Percentiles rank a stretch among this genome's conserved stretches.
phyloP scores from a whole-genome alignment of 2,113 vertebrate species.

The Oceanodroma tethys region DNA sequence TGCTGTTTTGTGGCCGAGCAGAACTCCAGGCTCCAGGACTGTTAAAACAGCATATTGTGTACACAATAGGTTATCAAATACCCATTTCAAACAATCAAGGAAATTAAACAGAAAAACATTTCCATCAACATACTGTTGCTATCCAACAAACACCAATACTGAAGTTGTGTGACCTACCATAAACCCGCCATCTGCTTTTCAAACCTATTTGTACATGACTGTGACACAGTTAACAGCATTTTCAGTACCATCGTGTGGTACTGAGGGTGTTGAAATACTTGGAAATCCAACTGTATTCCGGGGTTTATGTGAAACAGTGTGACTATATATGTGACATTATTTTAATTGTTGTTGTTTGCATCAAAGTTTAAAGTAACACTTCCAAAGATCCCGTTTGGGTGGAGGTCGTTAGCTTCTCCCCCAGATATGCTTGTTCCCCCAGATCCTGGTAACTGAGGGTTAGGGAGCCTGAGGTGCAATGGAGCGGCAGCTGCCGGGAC shows the following conservation, averaged over 20 bases:
- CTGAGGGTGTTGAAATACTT: neutral
- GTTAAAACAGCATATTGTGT: slow-evolving; percentile 5
- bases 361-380: rapidly evolving
- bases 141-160: neutral
- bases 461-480: rapidly evolving
- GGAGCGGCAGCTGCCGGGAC: rapidly evolving
- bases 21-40: neutral
- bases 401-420: too few relatives aligned
- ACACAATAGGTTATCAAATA: neutral
- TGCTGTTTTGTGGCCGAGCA: neutral
- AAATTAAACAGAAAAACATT: neutral
- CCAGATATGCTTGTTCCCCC: neutral
- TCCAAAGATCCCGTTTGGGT: rapidly evolving
- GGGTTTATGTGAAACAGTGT: neutral
- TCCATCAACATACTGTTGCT: neutral
- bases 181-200: neutral
- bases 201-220: neutral
- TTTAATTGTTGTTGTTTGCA: neutral
- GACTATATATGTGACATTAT: rapidly evolving
- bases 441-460: rapidly evolving
- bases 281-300: neutral
- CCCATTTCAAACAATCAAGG: neutral
- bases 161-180: neutral
- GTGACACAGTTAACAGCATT: neutral
- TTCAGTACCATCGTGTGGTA: neutral